Evolutionary conservation across 2,113 vertebrate species (phyloP).

Genomic region (Mungos mungo): DNA sequence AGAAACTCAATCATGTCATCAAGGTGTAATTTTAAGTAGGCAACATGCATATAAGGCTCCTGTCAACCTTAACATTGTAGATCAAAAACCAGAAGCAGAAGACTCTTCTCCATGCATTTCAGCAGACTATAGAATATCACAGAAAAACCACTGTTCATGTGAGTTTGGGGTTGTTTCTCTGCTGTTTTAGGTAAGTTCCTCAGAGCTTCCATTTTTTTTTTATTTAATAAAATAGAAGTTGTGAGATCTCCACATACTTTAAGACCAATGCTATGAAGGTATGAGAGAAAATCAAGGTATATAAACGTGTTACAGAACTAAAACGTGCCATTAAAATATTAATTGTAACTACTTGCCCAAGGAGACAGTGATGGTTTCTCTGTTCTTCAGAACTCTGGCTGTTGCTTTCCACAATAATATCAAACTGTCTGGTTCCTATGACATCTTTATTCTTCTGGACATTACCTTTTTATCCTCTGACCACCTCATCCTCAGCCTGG

Average conservation of each 20-base stretch:
- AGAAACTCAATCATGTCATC: neutral
- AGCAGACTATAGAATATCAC: neutral
- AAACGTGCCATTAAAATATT: neutral
- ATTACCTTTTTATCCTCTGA: neutral
- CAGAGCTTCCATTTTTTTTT: neutral
- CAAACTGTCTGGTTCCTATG: neutral
- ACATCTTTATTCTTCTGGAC: neutral
- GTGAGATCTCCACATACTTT: neutral
- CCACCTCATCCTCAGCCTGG: neutral
- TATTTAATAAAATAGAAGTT: neutral
- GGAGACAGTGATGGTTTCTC: neutral
- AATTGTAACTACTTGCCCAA: neutral
- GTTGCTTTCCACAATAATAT: neutral
- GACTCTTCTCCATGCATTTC: neutral
- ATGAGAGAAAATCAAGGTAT: neutral
- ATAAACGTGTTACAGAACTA: neutral
- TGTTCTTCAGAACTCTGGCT: neutral
- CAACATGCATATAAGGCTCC: neutral
- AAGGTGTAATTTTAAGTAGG: neutral
- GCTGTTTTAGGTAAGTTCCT: neutral
- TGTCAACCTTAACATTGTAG: neutral
- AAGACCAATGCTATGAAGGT: neutral
- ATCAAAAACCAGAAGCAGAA: neutral
- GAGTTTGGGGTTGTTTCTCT: neutral
- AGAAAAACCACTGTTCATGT: neutral